These are phyloP conservation scores for Aethina tumida DNA, from an alignment of 1,140 invertebrate genomes.

Conservation along the genomic window DNA sequence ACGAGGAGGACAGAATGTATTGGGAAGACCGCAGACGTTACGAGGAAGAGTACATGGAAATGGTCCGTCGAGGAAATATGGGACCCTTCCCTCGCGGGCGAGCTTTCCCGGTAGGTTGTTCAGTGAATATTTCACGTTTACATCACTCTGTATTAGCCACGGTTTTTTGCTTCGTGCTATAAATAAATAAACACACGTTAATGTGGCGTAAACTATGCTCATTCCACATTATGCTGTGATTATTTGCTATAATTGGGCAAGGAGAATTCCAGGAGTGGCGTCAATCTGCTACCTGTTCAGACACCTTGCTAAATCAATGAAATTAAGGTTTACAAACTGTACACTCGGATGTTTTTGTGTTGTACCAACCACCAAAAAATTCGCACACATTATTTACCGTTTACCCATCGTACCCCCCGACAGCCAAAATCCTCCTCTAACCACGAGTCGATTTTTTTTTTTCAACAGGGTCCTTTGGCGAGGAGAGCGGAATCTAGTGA, in stretches of 20 bases:
- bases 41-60: constrained; percentile 76
- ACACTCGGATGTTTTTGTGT: not conserved
- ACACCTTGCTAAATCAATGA: constrained; percentile 15
- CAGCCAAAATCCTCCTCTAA: too few relatives aligned
- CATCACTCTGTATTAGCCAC: too few relatives aligned
- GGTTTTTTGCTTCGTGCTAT: too few relatives aligned
- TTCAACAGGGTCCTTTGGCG: constrained; percentile 38
- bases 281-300: constrained; percentile 12
- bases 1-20: constrained; percentile 73
- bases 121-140: too few relatives aligned
- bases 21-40: constrained; percentile 79
- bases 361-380: not conserved
- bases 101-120: constrained; percentile 43
- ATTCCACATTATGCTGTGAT: too few relatives aligned
- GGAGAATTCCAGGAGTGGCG: constrained; percentile 13
- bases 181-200: too few relatives aligned
- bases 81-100: constrained; percentile 41
- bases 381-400: too few relatives aligned
- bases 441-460: constrained; percentile 13
- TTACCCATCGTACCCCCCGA: too few relatives aligned
- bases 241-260: too few relatives aligned
- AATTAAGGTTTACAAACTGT: not conserved
- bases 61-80: constrained; percentile 61
- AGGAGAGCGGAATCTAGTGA: constrained; percentile 81
- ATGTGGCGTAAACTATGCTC: too few relatives aligned